phyloP scores from a whole-genome alignment of 1,140 invertebrate genomes.

The Eciton burchellii region DNA sequence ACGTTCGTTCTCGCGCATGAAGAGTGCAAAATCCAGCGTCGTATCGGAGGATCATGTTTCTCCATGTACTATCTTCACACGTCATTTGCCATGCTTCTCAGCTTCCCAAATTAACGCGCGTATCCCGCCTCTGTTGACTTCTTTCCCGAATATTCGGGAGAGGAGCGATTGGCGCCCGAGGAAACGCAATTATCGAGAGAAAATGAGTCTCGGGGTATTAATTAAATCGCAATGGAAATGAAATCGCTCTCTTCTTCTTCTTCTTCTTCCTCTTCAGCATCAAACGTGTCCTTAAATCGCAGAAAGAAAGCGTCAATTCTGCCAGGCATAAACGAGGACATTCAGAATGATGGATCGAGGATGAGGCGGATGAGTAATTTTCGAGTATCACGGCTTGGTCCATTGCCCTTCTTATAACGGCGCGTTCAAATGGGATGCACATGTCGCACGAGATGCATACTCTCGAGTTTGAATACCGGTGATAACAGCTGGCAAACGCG shows the following conservation, averaged over 20 bases:
- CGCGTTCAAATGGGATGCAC: background rate
- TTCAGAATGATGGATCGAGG: background rate
- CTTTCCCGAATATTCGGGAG: constrained; percentile 10
- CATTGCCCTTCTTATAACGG: constrained; percentile 12
- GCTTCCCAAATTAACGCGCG: constrained; percentile 44
- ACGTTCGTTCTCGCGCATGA: background rate
- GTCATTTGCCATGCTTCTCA: constrained; percentile 39
- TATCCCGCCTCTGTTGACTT: constrained; percentile 6
- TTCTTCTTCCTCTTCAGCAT: too few relatives aligned
- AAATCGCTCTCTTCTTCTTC: background rate
- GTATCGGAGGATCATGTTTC: constrained; percentile 32
- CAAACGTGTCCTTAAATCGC: background rate
- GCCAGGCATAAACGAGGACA: constrained; percentile 10
- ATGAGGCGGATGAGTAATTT: background rate
- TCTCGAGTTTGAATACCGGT: constrained; percentile 45
- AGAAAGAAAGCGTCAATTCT: background rate
- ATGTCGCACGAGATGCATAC: constrained; percentile 30
- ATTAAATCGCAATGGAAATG: constrained; percentile 13
- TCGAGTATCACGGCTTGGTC: constrained; percentile 12
- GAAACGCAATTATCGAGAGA: constrained; percentile 13
- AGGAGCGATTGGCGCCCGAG: background rate
- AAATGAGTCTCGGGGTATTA: constrained; percentile 33
- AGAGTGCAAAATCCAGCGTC: constrained; percentile 25
- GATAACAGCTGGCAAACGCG: constrained; percentile 64
- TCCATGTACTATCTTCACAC: constrained; percentile 47